These are phyloP conservation scores for Mythimna lalbum DNA, from an alignment of 2,888 invertebrate genomes.

Conservation along the genomic window DNA sequence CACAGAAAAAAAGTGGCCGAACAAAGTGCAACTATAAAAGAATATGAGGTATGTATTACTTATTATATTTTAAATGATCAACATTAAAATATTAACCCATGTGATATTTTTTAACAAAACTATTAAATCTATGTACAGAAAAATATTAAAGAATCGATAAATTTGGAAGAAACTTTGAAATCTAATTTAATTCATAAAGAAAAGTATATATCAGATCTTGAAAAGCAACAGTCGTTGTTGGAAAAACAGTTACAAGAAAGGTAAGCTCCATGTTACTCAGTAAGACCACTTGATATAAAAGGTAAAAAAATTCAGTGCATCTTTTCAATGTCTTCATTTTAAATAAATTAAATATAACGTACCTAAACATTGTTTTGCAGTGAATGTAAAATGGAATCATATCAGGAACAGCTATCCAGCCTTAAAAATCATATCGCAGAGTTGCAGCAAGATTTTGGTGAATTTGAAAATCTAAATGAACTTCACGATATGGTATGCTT, in stretches of 20 bases:
- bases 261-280: slow-evolving; percentile 55
- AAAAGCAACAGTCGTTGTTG: slow-evolving; percentile 72
- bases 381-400: slow-evolving; percentile 78
- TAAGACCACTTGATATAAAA: background rate
- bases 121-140: slow-evolving; percentile 62
- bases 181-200: slow-evolving; percentile 73
- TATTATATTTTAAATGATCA: slow-evolving; percentile 10
- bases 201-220: slow-evolving; percentile 75
- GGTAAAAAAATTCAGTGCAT: too few species aligned
- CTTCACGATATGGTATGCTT: slow-evolving; percentile 77
- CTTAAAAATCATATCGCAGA: slow-evolving; percentile 78
- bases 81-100: background rate
- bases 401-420: slow-evolving; percentile 77
- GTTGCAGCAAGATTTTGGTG: slow-evolving; percentile 80
- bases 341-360: background rate
- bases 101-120: background rate
- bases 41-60: slow-evolving; percentile 74
- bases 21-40: slow-evolving; percentile 71
- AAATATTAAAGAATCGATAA: slow-evolving; percentile 71
- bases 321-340: background rate
- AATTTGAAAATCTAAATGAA: slow-evolving; percentile 78
- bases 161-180: slow-evolving; percentile 71
- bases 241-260: slow-evolving; percentile 78
- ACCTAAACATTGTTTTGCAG: slow-evolving; percentile 65
- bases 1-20: slow-evolving; percentile 69